Percentiles rank a stretch among this genome's conserved stretches.
Conservation (phyloP, 2,888 invertebrate genomes). For the Dexiosoma caninum region DNA sequence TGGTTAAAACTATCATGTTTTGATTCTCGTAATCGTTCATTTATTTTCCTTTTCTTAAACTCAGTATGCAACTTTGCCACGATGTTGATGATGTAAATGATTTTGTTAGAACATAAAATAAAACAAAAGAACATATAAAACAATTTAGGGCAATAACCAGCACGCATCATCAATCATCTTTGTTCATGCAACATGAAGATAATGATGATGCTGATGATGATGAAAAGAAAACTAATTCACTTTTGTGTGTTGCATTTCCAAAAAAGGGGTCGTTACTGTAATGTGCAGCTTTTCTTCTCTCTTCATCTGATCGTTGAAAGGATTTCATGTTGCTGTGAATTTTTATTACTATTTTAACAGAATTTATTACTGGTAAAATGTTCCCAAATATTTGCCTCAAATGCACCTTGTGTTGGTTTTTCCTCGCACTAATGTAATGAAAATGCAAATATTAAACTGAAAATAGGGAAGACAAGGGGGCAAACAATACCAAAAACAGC, state of each 20-base stretch:
- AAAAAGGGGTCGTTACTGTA: slow-evolving; percentile 21
- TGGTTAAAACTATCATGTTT: slow-evolving; percentile 27
- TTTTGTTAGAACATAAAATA: slow-evolving; percentile 35
- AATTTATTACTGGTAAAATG: slow-evolving; percentile 36
- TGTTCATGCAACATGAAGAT: slow-evolving; percentile 52
- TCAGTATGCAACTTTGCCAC: slow-evolving; percentile 10
- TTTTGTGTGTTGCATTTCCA: neutral
- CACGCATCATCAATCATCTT: slow-evolving; percentile 63
- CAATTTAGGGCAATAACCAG: slow-evolving; percentile 40
- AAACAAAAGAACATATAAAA: slow-evolving; percentile 8
- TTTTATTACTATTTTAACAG: slow-evolving; percentile 54
- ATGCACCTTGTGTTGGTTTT: slow-evolving; percentile 56
- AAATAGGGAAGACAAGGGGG: no score
- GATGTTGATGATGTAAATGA: slow-evolving; percentile 50
- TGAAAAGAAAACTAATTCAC: slow-evolving; percentile 6
- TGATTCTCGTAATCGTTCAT: neutral
- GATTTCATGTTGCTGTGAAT: neutral
- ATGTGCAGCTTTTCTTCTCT: no score
- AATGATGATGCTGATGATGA: slow-evolving; percentile 26
- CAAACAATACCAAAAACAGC: neutral
- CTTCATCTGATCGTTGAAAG: no score
- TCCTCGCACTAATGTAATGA: neutral
- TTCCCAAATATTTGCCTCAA: slow-evolving; percentile 35
- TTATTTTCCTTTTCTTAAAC: neutral
- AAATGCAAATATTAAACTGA: neutral